Conservation (phyloP, 2,888 invertebrate genomes). For the Serripes groenlandicus region DNA sequence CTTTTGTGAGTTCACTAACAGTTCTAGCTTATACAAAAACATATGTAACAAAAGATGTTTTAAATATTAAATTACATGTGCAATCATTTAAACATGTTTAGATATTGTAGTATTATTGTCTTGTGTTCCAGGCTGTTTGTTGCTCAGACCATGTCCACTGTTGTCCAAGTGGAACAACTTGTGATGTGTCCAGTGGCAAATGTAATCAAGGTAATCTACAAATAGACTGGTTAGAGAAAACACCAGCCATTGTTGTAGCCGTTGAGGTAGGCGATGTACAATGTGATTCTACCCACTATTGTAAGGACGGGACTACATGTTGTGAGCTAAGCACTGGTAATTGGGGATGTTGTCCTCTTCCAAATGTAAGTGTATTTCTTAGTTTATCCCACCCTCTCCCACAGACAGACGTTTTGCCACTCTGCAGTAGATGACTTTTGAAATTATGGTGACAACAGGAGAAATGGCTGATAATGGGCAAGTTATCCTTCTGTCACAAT, state of each 20-base stretch:
- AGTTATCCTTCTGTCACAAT: constrained; percentile 12
- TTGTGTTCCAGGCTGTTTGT: constrained; percentile 73
- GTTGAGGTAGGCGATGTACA: constrained; percentile 20
- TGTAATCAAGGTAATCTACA: constrained; percentile 64
- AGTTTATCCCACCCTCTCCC: background rate
- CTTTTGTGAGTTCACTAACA: too few relatives aligned
- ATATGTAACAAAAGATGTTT: too few relatives aligned
- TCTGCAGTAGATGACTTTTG: constrained; percentile 46
- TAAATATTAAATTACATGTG: too few relatives aligned
- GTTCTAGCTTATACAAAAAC: too few relatives aligned
- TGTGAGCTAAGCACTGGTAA: constrained; percentile 54
- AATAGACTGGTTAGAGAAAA: constrained; percentile 55
- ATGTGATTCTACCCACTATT: constrained; percentile 54
- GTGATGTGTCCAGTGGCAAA: constrained; percentile 44
- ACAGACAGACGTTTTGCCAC: background rate
- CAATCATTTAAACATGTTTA: too few relatives aligned
- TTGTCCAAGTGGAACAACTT: constrained; percentile 72
- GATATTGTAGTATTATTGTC: too few relatives aligned
- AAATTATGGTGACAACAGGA: constrained; percentile 22
- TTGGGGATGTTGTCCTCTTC: constrained; percentile 75
- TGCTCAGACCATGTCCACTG: constrained; percentile 79
- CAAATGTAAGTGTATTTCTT: constrained; percentile 52
- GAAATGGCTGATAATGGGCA: constrained; percentile 39
- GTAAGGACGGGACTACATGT: constrained; percentile 69
- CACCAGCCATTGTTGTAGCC: constrained; percentile 31